Base-by-base conservation (phyloP, 2,113 vertebrate species). In the Tetrao urogallus region DNA sequence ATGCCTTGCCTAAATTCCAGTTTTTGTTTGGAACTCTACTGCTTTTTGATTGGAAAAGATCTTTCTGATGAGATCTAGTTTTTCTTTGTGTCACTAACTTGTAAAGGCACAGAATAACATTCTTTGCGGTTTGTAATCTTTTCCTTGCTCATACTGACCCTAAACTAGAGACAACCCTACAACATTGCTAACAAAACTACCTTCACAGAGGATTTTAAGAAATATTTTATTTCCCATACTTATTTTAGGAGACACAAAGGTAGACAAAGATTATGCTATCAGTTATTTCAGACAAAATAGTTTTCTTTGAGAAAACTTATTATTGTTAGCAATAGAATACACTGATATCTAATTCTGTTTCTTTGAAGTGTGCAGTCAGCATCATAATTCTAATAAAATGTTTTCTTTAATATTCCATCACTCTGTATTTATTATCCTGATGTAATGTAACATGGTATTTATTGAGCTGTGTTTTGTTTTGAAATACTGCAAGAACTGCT, bases 341-440 rank as follows among this genome's bases (percentile, higher is more conserved):
- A 69, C 12, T 67, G 70, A 38, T 63, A 79, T 5, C 22, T 92
- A 90, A 52, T 79, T 83, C 48, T 67, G 4, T 70, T 92, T 50
- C 58, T 87, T 80, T 92, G 84, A 80, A 82, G 63, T 38, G 14
- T 89, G 21, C 28, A 94, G 16, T 16, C 28, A 63, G 20, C 50
- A 58, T 67, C 67, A 30, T 75, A 85, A 93, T 60, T 93, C 28
- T 77, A 54, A 77, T 64, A 85, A 84, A 82, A 40, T 38, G 4
- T 19, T 77, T 93, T 50, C 56, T 70, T 75, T 84, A 56, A 50
- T 80, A 93, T 92, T 91, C 43, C 14, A 56, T 60, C 92, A n/a
- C 28, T 94, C 87, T 76, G 8, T 87, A 86, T 94, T 96, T 95
- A 85, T 89, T 91, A 52, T 71, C 78, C 45, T 71, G 48, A 50